These are phyloP conservation scores for Lampris incognitus DNA, from an alignment of 2,113 vertebrate genomes.

Conservation along the genomic window DNA sequence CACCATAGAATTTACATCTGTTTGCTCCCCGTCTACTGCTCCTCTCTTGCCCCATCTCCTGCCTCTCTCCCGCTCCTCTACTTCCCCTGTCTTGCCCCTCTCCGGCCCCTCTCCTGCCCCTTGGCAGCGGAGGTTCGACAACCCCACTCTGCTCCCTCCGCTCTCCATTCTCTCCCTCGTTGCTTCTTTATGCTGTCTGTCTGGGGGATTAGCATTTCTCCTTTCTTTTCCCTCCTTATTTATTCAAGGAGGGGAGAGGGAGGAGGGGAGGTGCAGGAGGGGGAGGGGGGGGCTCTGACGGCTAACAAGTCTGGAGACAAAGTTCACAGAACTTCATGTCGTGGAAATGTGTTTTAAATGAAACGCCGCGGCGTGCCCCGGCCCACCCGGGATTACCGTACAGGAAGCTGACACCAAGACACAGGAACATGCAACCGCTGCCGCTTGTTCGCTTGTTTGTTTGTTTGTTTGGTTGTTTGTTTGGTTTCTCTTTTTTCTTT, in stretches of 20 bases:
- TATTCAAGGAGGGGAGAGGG: not conserved
- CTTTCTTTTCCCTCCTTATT: constrained; percentile 66
- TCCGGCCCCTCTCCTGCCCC: constrained; percentile 57
- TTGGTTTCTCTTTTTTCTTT: not conserved
- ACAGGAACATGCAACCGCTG: constrained; percentile 13
- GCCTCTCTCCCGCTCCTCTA: not conserved
- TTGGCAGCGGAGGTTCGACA: constrained; percentile 64
- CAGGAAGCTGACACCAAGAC: constrained; percentile 35
- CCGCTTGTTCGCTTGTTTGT: constrained; percentile 1
- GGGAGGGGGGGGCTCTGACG: constrained; percentile 41
- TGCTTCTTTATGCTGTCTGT: constrained; percentile 41
- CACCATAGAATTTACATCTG: constrained; percentile 83
- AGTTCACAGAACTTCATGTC: constrained; percentile 76
- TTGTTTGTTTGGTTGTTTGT: not conserved
- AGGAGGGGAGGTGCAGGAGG: too few species aligned
- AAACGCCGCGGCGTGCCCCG: constrained; percentile 30
- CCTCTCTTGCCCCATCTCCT: constrained; percentile 40
- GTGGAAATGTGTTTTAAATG: constrained; percentile 74
- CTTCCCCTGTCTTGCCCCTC: constrained; percentile 64
- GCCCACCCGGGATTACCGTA: constrained; percentile 42
- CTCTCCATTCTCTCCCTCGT: constrained; percentile 49
- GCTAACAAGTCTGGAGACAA: constrained; percentile 74
- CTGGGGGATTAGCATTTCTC: constrained; percentile 69
- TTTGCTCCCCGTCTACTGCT: constrained; percentile 80
- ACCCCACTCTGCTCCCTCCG: constrained; percentile 53